phyloP scores from a whole-genome alignment of 2,888 invertebrate species.

The Drosophila silvestris region DNA sequence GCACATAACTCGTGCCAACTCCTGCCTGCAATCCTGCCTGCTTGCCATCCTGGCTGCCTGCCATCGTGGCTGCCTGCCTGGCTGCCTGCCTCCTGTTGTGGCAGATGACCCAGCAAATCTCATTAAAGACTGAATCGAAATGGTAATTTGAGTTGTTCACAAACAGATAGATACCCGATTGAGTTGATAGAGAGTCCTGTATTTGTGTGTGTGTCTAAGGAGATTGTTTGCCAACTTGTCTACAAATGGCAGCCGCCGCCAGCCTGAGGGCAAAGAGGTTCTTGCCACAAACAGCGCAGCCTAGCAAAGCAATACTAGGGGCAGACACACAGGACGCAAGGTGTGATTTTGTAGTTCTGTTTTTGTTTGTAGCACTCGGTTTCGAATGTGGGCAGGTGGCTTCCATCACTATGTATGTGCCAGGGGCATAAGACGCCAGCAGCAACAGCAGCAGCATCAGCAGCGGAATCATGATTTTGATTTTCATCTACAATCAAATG shows the following conservation, averaged over 20 bases:
- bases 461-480: slow-evolving; percentile 6
- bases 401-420: slow-evolving; percentile 1
- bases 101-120: slow-evolving; percentile 73
- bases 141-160: slow-evolving; percentile 78
- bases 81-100: slow-evolving; percentile 2
- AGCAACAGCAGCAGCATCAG: background rate
- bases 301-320: slow-evolving; percentile 6
- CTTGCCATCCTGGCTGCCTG: slow-evolving; percentile 3
- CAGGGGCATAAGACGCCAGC: background rate
- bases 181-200: slow-evolving; percentile 52
- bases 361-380: slow-evolving; percentile 47
- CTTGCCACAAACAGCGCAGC: slow-evolving; percentile 28
- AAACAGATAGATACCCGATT: slow-evolving; percentile 64
- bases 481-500: slow-evolving; percentile 34
- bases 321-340: slow-evolving; percentile 60
- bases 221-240: slow-evolving; percentile 74
- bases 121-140: slow-evolving; percentile 80
- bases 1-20: slow-evolving; percentile 72
- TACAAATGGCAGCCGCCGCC: slow-evolving; percentile 38
- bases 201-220: slow-evolving; percentile 29
- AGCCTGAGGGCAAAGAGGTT: slow-evolving; percentile 32
- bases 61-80: background rate
- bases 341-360: slow-evolving; percentile 65
- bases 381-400: slow-evolving; percentile 70
- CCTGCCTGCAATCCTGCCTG: slow-evolving; percentile 26